Percentiles rank a stretch among this genome's conserved stretches.
These are phyloP conservation scores for Marronus borbonicus DNA, from an alignment of 2,888 invertebrate species.

Conservation along the genomic window DNA sequence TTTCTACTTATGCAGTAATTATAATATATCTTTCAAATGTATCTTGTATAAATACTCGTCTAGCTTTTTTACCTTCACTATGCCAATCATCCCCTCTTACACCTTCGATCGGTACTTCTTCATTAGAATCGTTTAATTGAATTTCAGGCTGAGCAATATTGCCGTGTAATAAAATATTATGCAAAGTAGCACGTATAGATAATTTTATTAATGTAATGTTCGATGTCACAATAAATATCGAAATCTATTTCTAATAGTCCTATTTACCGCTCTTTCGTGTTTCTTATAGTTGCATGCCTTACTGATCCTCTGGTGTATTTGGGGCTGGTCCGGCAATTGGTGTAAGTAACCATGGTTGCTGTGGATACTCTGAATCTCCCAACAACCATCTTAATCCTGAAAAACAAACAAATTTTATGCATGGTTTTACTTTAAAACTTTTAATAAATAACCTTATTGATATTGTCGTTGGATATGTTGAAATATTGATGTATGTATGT, in stretches of 20 bases:
- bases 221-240: background rate
- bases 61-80: background rate
- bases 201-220: conserved; percentile 1
- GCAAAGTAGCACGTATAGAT: conserved; percentile 8
- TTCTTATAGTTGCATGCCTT: background rate
- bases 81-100: background rate
- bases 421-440: background rate
- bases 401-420: conserved; percentile 3
- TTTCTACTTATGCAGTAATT: background rate
- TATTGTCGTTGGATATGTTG: background rate
- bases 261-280: background rate
- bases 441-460: conserved; percentile 9
- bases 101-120: conserved; percentile 5
- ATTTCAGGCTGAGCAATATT: background rate
- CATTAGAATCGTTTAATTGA: background rate
- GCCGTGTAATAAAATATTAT: conserved; percentile 10
- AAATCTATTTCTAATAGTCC: conserved; percentile 2
- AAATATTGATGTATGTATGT: background rate
- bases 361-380: background rate
- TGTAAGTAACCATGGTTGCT: background rate
- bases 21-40: background rate
- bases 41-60: background rate
- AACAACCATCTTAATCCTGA: background rate
- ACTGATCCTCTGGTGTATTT: conserved; percentile 4
- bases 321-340: background rate